These are phyloP conservation scores for Orius insidiosus DNA, from an alignment of 1,140 invertebrate genomes.

Conservation along the genomic window DNA sequence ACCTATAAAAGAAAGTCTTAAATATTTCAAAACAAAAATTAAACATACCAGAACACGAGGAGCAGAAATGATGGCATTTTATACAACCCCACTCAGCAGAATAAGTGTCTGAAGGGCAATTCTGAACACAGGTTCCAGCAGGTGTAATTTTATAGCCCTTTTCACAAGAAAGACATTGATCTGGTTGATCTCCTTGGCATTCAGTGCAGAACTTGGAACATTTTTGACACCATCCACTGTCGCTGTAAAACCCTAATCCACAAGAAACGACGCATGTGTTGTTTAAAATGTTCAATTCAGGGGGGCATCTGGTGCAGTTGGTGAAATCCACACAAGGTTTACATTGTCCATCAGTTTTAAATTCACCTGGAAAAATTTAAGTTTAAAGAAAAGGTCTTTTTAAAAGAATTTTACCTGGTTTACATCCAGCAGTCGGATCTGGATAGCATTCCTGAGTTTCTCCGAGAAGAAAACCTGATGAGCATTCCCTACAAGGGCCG, in stretches of 20 bases:
- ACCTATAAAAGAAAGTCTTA: slow-evolving; percentile 26
- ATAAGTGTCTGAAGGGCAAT: slow-evolving; percentile 70
- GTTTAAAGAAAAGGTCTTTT: background rate
- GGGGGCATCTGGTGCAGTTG: slow-evolving; percentile 59
- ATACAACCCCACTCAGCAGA: slow-evolving; percentile 59
- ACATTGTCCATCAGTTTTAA: slow-evolving; percentile 13
- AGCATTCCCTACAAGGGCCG: background rate
- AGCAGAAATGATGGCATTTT: slow-evolving; percentile 69
- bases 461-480: slow-evolving; percentile 2
- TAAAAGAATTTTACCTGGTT: slow-evolving; percentile 26
- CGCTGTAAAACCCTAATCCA: slow-evolving; percentile 51
- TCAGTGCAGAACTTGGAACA: slow-evolving; percentile 70
- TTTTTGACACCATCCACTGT: slow-evolving; percentile 57
- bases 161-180: slow-evolving; percentile 70
- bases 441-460: background rate
- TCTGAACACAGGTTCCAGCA: slow-evolving; percentile 60
- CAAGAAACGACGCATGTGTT: slow-evolving; percentile 60
- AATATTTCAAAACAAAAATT: slow-evolving; percentile 7
- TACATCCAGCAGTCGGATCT: slow-evolving; percentile 31
- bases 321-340: slow-evolving; percentile 34
- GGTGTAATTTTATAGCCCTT: slow-evolving; percentile 49
- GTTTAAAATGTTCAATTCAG: slow-evolving; percentile 48
- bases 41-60: slow-evolving; percentile 50
- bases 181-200: slow-evolving; percentile 56
- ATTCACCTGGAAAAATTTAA: too few relatives aligned